phyloP scores from a whole-genome alignment of 2,797 vertebrate genomes.

The Silurus lanzhouensis region DNA sequence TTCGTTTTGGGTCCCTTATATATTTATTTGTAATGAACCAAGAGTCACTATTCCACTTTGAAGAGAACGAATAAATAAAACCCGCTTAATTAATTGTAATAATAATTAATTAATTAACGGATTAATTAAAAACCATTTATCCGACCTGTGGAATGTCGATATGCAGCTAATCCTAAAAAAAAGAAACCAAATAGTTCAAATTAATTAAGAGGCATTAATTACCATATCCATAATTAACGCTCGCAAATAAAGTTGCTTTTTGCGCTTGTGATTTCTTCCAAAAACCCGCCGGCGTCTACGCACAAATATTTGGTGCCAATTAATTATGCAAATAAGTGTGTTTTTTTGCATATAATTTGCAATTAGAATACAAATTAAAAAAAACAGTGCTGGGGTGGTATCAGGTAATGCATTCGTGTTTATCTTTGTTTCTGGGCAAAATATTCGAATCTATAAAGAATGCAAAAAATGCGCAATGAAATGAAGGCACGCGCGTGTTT shows the following conservation, averaged over 20 bases:
- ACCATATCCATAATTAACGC: not conserved
- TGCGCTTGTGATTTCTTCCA: not conserved
- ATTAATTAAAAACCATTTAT: not conserved
- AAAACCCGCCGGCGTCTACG: not conserved
- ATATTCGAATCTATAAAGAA: not conserved
- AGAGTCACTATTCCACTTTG: not conserved
- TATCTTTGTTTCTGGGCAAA: not conserved
- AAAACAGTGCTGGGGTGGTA: not conserved
- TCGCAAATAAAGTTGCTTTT: not conserved
- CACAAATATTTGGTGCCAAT: not conserved
- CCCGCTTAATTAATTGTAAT: not conserved
- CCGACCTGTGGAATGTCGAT: not conserved
- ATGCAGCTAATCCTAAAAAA: not conserved
- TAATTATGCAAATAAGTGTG: conserved; percentile 45
- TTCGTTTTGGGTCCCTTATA: not conserved
- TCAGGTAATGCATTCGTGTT: not conserved
- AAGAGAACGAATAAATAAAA: not conserved
- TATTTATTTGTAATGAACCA: not conserved
- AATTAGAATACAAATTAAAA: not conserved
- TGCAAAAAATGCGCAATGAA: not conserved
- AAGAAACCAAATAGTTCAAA: not conserved
- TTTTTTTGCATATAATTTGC: not conserved
- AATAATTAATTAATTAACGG: not conserved
- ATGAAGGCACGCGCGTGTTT: not conserved
- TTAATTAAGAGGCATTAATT: not conserved